Conservation (phyloP, 1,140 invertebrate species). For the Batillaria attramentaria region DNA sequence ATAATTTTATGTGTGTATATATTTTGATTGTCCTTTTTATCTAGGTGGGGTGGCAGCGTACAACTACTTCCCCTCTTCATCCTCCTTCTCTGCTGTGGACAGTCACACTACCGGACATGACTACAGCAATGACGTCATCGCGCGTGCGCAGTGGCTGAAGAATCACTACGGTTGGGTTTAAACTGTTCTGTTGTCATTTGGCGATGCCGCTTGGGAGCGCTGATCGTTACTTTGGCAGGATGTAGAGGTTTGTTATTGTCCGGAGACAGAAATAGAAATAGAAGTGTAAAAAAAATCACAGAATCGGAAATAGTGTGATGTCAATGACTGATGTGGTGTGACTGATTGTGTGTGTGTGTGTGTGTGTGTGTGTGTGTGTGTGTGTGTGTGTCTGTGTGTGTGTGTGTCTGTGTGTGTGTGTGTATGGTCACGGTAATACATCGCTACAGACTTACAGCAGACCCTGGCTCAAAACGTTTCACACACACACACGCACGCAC, state of each 20-base stretch:
- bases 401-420: background rate
- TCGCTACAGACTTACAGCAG: background rate
- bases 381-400: background rate
- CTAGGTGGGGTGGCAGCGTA: constrained; percentile 52
- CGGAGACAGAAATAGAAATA: background rate
- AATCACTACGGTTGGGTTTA: background rate
- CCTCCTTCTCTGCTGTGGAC: constrained; percentile 38
- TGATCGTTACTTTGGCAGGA: too few relatives aligned
- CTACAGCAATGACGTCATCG: constrained; percentile 57
- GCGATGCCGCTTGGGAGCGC: too few relatives aligned
- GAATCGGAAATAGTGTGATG: background rate
- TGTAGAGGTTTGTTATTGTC: background rate
- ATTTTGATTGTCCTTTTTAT: background rate
- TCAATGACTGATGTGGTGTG: background rate
- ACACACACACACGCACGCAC: background rate
- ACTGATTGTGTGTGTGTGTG: background rate
- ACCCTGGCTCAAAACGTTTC: background rate
- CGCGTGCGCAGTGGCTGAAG: constrained; percentile 42
- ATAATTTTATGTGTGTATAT: too few relatives aligned
- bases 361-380: background rate
- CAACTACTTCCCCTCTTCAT: constrained; percentile 44
- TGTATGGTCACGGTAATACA: background rate
- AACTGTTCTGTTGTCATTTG: too few relatives aligned
- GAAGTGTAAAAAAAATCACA: background rate
- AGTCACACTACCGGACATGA: constrained; percentile 48